Evolutionary conservation across 1,140 invertebrate species (phyloP), one percentile per base, ranked within the genome.

Genomic region (Leptinotarsa defecta): DNA sequence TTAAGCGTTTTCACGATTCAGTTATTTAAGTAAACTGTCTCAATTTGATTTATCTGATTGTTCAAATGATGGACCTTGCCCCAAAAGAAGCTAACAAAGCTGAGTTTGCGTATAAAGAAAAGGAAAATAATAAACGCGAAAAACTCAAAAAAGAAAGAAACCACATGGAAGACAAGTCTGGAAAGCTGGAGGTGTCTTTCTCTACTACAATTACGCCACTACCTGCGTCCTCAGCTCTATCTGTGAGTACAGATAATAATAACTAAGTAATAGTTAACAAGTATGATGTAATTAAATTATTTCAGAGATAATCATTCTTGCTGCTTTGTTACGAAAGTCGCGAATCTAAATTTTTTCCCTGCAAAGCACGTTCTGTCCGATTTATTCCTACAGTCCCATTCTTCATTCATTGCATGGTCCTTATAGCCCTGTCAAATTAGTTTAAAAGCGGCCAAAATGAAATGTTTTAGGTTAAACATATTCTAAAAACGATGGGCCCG

Each of bases 1-100:
- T 70, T 52, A 48, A 70, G n/a, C 8, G 20, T 43, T 15, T 70
- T 70, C 15, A n/a, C 48, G 48, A 17, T 57, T 70, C 64, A 65
- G 13, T 34, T 65, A 65, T 65, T 70, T 24, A 48, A 48, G 68
- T 22, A 20, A 70, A 70, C 68, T 70, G 68, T 49, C 68, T 68
- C n/a, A 49, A 49, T 49, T 49, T 49, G 6, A 49, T 49, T 48
- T 20, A 24, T 24, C 24, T 65, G 64, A 65, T 65, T 65, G 22
- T 65, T 65, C 64, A 65, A 65, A 65, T 65, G 64, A 65, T 65
- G 64, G 17, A 20, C 20, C 17, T 19, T 13, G 20, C 64, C n/a
- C 13, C 0, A 65, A 34, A 65, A 24, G 27, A 24, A 65, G 11
- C 0, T 15, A 65, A 65, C 13, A 65, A 65, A 24, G 11, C 20